Evolutionary conservation across 2,113 vertebrate species (phyloP), one percentile per base, ranked within the genome.

Genomic region (Nothobranchius kuhntae): DNA sequence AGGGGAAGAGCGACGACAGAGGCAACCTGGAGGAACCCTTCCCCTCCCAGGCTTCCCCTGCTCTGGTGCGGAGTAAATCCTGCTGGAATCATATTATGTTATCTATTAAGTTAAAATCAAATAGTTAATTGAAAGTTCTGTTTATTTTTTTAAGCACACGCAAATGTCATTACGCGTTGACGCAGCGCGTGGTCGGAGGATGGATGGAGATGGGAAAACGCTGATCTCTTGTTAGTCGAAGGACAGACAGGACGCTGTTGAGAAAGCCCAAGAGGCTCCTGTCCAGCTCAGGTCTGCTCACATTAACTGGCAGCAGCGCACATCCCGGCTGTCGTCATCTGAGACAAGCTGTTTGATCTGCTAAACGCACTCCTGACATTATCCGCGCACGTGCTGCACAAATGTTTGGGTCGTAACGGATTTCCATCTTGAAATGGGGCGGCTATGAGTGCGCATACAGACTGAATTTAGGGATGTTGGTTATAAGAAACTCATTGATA

Each of bases 301-400:
- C 61, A 44, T 15, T 64, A 26, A 78, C 76, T 76, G 83, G 69
- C 79, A 81, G 84, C 53, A 45, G 42, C 61, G 61, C 72, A 53
- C 36, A 76, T 71, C 68, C 47, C n/a, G 15, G 65, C 61, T 80
- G 82, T 81, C 84, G 65, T 78, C 69, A 53, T 78, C 65, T 56
- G 65, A 30, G 60, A 53, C 58, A 58, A 65, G 30, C 63, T 58
- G 61, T 64, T 30, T 50, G 69, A 65, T 79, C 77, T 62, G 65
- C 61, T 77, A 65, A 86, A 76, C 30, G 71, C 79, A 64, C 74
- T 71, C 68, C 53, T 76, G 78, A 80, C 77, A 63, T 72, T 48
- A 59, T 26, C 62, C 40, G 72, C 75, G 79, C 55, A 46, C 50
- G 56, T 24, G n/a, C 24, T 5, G 48, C 77, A 54, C 50, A 78